These are phyloP conservation scores for Samia ricini DNA, from an alignment of 1,140 invertebrate genomes.

Conservation along the genomic window DNA sequence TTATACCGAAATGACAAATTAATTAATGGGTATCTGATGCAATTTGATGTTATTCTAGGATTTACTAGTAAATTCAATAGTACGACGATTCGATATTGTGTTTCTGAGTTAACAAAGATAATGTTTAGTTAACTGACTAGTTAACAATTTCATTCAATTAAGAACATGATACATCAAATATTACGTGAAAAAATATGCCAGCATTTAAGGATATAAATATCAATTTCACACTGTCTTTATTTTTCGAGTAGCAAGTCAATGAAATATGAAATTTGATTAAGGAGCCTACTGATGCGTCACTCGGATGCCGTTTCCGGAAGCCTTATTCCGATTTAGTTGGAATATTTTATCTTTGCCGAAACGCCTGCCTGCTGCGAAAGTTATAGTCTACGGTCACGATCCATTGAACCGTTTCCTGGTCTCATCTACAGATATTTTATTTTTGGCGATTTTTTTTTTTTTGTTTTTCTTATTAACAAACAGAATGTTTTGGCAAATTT, in stretches of 20 bases:
- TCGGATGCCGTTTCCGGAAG: constrained; percentile 1
- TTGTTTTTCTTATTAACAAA: neutral
- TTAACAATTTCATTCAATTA: too few relatives aligned
- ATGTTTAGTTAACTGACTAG: too few relatives aligned
- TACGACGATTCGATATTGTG: too few relatives aligned
- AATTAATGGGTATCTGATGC: too few relatives aligned
- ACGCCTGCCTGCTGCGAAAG: constrained; percentile 22
- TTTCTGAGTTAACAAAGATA: too few relatives aligned
- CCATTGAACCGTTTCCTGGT: constrained; percentile 29
- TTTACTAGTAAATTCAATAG: too few relatives aligned
- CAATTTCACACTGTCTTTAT: neutral
- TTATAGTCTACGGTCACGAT: constrained; percentile 27
- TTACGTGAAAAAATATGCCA: too few relatives aligned
- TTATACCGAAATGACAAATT: too few relatives aligned
- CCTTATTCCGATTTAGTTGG: constrained; percentile 4
- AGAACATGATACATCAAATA: too few relatives aligned
- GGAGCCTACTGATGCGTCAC: neutral
- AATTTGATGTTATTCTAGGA: too few relatives aligned
- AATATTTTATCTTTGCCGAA: constrained; percentile 12
- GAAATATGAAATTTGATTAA: constrained; percentile 9
- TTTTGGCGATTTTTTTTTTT: constrained; percentile 9
- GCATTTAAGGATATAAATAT: too few relatives aligned
- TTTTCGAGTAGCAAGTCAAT: neutral
- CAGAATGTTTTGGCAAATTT: neutral
- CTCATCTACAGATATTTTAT: neutral